Evolutionary conservation across 2,113 vertebrate species (phyloP), one percentile per base, ranked within the genome.

Genomic region (Egretta garzetta): DNA sequence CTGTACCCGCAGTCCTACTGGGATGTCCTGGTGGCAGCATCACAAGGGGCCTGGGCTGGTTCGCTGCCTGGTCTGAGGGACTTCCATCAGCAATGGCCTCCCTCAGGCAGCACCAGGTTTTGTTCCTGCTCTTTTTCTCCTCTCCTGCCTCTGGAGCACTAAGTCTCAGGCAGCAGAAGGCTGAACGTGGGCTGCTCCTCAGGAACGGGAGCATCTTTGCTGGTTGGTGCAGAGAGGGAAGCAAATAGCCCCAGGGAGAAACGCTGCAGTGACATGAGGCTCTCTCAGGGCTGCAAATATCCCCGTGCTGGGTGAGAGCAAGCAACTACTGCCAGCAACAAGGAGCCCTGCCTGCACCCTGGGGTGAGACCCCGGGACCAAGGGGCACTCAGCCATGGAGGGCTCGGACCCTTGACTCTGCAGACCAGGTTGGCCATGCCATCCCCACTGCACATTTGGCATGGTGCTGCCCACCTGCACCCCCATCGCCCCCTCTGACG

Each of bases 21-120:
- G 32, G 32, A 7, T 19, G 35, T 59, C 35, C 68, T 12, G 14
- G 26, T 24, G 19, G 43, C 50, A 55, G n/a, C 33, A 28, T 2
- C 18, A 2, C 2, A 6, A 53, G 39, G 33, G 28, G 33, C 35
- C 50, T 28, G 52, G 33, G 39, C 23, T 41, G 58, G 67, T 33
- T 76, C 12, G 5, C 17, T 9, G 18, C 1, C 0, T 11, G 32
- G 14, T 13, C 20, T 12, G 14, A 43, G 43, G 30, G 58, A 18
- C 7, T 59, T 30, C 28, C 67, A n/a, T 10, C 24, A 21, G 35
- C 1, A 1, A 43, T 21, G 53, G 43, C 33, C 23, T 55, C 1
- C 2, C 45, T 52, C 0, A 2, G 10, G 24, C 1, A 1, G 63
- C 55, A 52, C 16, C 41, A 9, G 26, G 8, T 17, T 30, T 55